phyloP scores from a whole-genome alignment of 1,140 invertebrate genomes.

The Holotrichia oblita region DNA sequence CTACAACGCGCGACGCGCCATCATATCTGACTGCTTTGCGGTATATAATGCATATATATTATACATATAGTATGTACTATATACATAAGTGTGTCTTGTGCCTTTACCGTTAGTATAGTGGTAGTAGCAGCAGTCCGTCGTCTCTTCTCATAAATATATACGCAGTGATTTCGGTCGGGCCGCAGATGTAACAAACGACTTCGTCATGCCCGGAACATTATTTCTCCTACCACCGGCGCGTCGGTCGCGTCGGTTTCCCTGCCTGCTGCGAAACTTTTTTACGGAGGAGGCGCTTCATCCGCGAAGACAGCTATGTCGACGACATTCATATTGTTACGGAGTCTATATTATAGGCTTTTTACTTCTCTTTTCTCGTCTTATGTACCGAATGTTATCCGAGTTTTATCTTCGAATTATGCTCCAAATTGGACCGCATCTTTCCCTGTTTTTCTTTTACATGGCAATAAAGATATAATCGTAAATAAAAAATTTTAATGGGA shows the following conservation, averaged over 20 bases:
- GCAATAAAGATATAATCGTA: too few relatives aligned
- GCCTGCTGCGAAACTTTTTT: not conserved
- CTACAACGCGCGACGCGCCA: not conserved
- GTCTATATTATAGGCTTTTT: too few relatives aligned
- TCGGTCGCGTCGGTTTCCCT: too few relatives aligned
- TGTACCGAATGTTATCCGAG: too few relatives aligned
- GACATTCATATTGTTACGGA: not conserved
- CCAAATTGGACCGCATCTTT: too few relatives aligned
- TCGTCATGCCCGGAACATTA: constrained; percentile 11
- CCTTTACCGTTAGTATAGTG: not conserved
- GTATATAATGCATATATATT: not conserved
- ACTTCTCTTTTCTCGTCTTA: too few relatives aligned
- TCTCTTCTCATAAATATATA: constrained; percentile 4
- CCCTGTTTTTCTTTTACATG: too few relatives aligned
- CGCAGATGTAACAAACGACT: constrained; percentile 19
- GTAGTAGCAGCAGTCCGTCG: not conserved
- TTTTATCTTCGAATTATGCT: too few relatives aligned
- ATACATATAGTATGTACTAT: too few relatives aligned
- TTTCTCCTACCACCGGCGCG: not conserved
- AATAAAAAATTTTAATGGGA: too few relatives aligned
- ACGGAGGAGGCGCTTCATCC: not conserved
- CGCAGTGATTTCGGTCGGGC: constrained; percentile 4
- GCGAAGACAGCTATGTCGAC: not conserved
- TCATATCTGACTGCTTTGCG: constrained; percentile 11
- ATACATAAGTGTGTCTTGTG: not conserved